phyloP scores from a whole-genome alignment of 2,797 vertebrate genomes.

The Lutjanus argentimaculatus region DNA sequence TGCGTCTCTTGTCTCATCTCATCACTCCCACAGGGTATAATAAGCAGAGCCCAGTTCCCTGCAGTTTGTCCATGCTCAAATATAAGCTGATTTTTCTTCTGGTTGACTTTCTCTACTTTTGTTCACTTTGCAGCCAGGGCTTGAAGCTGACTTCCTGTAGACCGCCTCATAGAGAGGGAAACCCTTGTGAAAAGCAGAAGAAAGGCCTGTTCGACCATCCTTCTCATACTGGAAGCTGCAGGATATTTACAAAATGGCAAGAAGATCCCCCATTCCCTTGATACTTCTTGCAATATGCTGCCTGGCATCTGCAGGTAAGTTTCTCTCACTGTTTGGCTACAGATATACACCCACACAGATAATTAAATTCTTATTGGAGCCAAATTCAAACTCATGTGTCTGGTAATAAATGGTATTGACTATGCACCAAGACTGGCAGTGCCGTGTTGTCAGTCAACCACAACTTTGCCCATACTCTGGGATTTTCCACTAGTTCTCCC shows the following conservation, averaged over 20 bases:
- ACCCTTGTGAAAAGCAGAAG: slow-evolving; percentile 39
- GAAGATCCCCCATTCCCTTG: slow-evolving; percentile 46
- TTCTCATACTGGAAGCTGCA: slow-evolving; percentile 53
- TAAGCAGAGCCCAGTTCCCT: slow-evolving; percentile 50
- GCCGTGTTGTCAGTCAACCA: slow-evolving; percentile 65
- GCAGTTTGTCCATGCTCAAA: slow-evolving; percentile 54
- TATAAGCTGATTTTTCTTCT: slow-evolving; percentile 22
- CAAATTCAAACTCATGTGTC: neutral
- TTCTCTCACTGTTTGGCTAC: slow-evolving; percentile 12
- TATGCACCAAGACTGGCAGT: slow-evolving; percentile 21
- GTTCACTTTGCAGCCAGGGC: slow-evolving; percentile 71
- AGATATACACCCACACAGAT: neutral
- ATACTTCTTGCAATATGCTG: slow-evolving; percentile 77
- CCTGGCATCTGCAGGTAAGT: slow-evolving; percentile 83
- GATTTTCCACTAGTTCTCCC: slow-evolving; percentile 79
- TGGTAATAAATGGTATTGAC: neutral
- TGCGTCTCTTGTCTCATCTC: slow-evolving; percentile 72
- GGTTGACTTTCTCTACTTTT: slow-evolving; percentile 66
- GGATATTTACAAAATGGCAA: slow-evolving; percentile 68
- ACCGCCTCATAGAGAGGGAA: slow-evolving; percentile 34
- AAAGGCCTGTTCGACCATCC: slow-evolving; percentile 25
- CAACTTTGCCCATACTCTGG: slow-evolving; percentile 52
- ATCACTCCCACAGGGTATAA: slow-evolving; percentile 53
- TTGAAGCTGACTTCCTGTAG: slow-evolving; percentile 58
- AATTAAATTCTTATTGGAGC: neutral